Evolutionary conservation across 2,888 invertebrate genomes (phyloP).

Genomic region (Phania funesta): DNA sequence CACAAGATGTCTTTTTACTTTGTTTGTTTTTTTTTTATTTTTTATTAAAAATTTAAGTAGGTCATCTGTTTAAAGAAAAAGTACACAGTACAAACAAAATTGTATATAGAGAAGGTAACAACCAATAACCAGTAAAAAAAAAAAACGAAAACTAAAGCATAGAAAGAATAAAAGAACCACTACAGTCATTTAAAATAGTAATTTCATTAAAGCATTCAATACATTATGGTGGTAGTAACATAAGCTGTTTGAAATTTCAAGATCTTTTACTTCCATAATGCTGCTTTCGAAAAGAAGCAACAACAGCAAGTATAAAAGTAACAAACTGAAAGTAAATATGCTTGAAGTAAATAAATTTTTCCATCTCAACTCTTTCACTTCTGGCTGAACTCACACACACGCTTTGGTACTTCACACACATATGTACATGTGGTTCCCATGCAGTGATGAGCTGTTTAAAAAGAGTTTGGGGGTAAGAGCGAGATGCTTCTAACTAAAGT

Average conservation of each 20-base stretch:
- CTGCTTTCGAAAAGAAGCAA: background rate
- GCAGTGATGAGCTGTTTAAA: too few relatives aligned
- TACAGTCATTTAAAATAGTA: background rate
- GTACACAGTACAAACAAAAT: slow-evolving; percentile 10
- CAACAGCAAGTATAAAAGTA: background rate
- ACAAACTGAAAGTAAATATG: slow-evolving; percentile 42
- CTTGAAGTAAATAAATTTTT: slow-evolving; percentile 8
- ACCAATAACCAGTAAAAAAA: slow-evolving; percentile 20
- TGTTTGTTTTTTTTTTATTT: slow-evolving; percentile 2
- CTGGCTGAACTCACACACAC: background rate
- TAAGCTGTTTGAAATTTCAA: background rate
- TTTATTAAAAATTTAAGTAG: slow-evolving; percentile 44
- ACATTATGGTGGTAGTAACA: background rate
- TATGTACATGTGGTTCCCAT: too few relatives aligned
- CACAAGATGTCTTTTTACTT: slow-evolving; percentile 31
- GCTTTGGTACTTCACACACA: background rate
- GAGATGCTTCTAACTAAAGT: too few relatives aligned
- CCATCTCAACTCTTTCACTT: slow-evolving; percentile 2
- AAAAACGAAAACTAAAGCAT: background rate
- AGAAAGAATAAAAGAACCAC: background rate
- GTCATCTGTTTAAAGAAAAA: slow-evolving; percentile 57
- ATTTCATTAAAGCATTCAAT: background rate
- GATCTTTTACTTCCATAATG: background rate
- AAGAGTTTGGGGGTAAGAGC: too few relatives aligned
- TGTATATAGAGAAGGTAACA: slow-evolving; percentile 29